Base-by-base conservation (phyloP, 1,140 invertebrate genomes). In the Lerema accius region DNA sequence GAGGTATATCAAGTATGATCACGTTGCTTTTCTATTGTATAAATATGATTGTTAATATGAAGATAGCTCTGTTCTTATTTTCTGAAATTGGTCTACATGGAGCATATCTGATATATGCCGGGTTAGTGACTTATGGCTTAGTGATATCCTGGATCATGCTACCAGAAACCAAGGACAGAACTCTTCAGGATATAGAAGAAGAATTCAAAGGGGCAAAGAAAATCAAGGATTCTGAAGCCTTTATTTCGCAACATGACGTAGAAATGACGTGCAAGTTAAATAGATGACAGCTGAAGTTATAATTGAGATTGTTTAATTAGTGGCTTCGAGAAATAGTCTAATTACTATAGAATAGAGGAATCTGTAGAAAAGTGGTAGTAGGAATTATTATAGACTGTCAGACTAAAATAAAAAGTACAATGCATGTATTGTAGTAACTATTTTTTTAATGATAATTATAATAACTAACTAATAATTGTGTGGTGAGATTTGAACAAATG, bases 131-230 rank as follows among this genome's bases (percentile, higher is more conserved):
- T 9, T 65, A 73, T n/a, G 73, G 76, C 35, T 58, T 84, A n/a
- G 16, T 76, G 3, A 50, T 80, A 3, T 64, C 81, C 3, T 77
- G 73, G 69, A 53, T 74, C 0, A 48, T 80, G 17, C 15, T 87
- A 35, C 84, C 84, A 3, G 84, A 87, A 53, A 87, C 84, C 0
- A 84, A 73, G 43, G 78, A 76, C 0, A 84, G 68, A 46, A 86
- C 84, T 9, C 62, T 87, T 7, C 80, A 83, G 37, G 63, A 85
- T 40, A 89, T 89, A 17, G 86, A 89, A 53, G 78, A 89, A 19
- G 77, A 82, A 19, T 76, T 58, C 19, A 58, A n/a, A 19, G 53
- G 53, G n/a, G n/a, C n/a, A 45, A n/a, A 9, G n/a, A 58, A 58
- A 23, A 5, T 23, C 26, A 26, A 58, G 14, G 1, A 13, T 26